Evolutionary conservation across 2,797 vertebrate species (phyloP), one percentile per base, ranked within the genome.

Genomic region (Acestrorhynchus altus): DNA sequence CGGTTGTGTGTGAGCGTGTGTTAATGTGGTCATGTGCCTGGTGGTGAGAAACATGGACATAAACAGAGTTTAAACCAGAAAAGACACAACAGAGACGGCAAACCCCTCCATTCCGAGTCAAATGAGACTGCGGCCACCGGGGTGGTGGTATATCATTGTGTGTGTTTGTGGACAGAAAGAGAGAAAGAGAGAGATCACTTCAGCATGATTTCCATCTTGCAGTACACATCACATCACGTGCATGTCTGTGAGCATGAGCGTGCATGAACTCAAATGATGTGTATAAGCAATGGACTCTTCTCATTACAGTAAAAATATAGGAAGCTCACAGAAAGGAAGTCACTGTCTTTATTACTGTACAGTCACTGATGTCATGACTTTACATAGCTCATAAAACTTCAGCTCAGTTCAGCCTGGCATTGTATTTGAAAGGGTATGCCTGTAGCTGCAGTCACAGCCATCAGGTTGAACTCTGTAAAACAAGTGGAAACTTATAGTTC

Each of bases 11-110:
- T 83, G 76, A 75, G 60, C 80, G 82, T 84, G 80, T 87, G 52
- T 44, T 65, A 85, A 78, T 87, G 83, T 84, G 40, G 83, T 77
- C 86, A 81, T 87, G 84, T 86, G 75, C 70, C 63, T 72, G 74
- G 86, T 74, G 83, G 84, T 87, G 87, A 90, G 85, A 84, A 86
- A 92, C 83, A 89, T 71, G 83, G 81, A 83, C 46, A 47, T 74
- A 81, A 82, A 82, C 80, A 79, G 78, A 74, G 54, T 60, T 77
- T 28, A 65, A 59, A 74, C 80, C 65, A 78, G 76, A 74, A 74
- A 70, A 78, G 59, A 77, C 74, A 81, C 51, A 67, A 73, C 80
- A 74, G 64, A 74, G 67, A 65, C 49, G 70, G 39, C 65, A 69
- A 73, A 71, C 68, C 64, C 72, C 31, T 70, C 28, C 8, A 44